A percentile compares a stretch with the other conserved stretches of the same genome.
These are phyloP conservation scores for Heliconius congener DNA, from an alignment of 1,140 invertebrate species.

Conservation along the genomic window DNA sequence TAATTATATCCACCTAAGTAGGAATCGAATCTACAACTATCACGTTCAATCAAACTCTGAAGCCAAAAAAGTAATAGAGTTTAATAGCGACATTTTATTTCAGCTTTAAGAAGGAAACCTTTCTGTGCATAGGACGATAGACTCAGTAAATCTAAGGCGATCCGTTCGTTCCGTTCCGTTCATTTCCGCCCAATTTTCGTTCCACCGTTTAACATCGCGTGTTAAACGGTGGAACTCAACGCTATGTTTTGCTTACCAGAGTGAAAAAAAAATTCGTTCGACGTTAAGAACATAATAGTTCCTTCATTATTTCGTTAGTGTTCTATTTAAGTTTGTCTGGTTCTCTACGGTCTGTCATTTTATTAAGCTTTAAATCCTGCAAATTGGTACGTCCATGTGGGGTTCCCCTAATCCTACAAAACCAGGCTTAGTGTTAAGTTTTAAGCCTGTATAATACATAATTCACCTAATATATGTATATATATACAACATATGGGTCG, in stretches of 20 bases:
- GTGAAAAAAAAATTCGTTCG: no score
- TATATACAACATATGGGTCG: background rate
- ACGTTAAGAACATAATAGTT: background rate
- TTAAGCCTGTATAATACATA: background rate
- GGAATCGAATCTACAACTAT: background rate
- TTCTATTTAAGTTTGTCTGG: background rate
- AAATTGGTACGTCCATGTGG: slow-evolving; percentile 6
- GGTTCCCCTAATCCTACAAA: background rate
- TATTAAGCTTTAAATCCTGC: background rate
- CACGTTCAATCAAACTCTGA: background rate
- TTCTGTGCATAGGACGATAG: no score
- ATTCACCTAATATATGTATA: background rate
- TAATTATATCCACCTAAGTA: background rate
- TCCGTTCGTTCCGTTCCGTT: no score
- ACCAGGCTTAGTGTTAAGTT: background rate
- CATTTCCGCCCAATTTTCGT: no score
- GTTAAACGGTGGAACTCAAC: no score
- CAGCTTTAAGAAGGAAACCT: no score
- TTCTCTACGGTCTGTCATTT: background rate
- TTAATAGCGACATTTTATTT: background rate
- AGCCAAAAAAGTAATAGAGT: no score
- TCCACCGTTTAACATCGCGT: no score
- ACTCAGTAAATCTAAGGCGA: no score
- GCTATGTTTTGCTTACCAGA: no score
- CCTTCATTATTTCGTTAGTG: background rate